Evolutionary conservation across 2,888 invertebrate species (phyloP), one percentile per base, ranked within the genome.

Genomic region (Polylopha cassiicola): DNA sequence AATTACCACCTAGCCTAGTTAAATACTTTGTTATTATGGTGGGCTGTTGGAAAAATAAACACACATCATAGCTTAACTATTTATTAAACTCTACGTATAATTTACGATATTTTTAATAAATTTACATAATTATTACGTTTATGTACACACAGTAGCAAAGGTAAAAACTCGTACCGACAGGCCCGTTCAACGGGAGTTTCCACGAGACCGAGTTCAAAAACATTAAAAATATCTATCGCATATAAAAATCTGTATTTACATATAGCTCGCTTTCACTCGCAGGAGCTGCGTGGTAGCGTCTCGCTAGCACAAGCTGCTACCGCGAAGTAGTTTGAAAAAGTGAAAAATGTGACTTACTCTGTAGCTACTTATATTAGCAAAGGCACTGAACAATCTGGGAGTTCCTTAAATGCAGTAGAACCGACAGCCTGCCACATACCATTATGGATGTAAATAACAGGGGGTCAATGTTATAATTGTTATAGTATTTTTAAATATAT

Each of bases 131-230:
- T n/a, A n/a, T n/a, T n/a, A n/a, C 65, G 55, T 69, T 73, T 82
- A 82, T 82, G 71, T 82, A 81, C 80, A 81, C 74, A 73, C 70
- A 73, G 72, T 81, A 81, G 80, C 78, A 81, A 82, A 74, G 75
- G 74, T 80, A 81, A 72, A 81, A 73, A 43, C 36, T 33, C 43
- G 39, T 42, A 17, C 22, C 36, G 45, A 47, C 17, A 7, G 17
- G 4, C 27, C 23, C 8, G 7, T 6, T 14, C 8, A 8, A 3
- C 26, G 14, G 4, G 13, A 29, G 28, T 37, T 37, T 37, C 36
- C 50, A 53, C 50, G 39, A 44, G 22, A 41, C 48, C 43, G 48
- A 50, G 47, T 53, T 47, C 48, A 48, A 65, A 65, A 66, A 61
- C 62, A 48, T 60, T 71, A 56, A 58, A 70, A 72, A 72, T 52